Conservation (phyloP, 2,797 vertebrate species). For the Labroides dimidiatus region DNA sequence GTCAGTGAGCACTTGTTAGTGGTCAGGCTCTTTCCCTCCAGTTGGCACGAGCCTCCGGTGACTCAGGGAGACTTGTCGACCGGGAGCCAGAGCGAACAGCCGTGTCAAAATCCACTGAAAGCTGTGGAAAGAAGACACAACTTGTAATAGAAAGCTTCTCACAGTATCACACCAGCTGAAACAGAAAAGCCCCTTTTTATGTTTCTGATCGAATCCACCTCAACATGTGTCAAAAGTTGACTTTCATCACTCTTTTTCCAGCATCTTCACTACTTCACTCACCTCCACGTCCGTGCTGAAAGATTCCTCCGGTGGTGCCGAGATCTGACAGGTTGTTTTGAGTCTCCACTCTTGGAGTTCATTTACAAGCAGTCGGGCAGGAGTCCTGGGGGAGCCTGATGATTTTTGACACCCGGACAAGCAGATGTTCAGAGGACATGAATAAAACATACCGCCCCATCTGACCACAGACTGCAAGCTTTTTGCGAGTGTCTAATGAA, state of each 20-base stretch:
- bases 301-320: slow-evolving; percentile 55
- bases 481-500: slow-evolving; percentile 75
- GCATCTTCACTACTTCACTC: slow-evolving; percentile 51
- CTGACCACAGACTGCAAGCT: slow-evolving; percentile 65
- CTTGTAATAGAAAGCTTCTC: slow-evolving; percentile 56
- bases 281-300: slow-evolving; percentile 52
- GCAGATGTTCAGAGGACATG: slow-evolving; percentile 80
- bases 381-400: slow-evolving; percentile 71
- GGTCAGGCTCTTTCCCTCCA: slow-evolving; percentile 77
- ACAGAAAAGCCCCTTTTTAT: slow-evolving; percentile 39
- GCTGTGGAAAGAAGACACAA: slow-evolving; percentile 67
- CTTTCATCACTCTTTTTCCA: slow-evolving; percentile 48
- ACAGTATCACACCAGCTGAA: slow-evolving; percentile 43
- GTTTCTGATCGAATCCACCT: slow-evolving; percentile 4
- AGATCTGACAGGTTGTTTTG: slow-evolving; percentile 77
- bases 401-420: slow-evolving; percentile 81
- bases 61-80: slow-evolving; percentile 82
- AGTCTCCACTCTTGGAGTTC: slow-evolving; percentile 72
- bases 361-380: slow-evolving; percentile 78
- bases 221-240: slow-evolving; percentile 37
- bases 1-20: slow-evolving; percentile 83
- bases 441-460: slow-evolving; percentile 82
- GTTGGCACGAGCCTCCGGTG: slow-evolving; percentile 79
- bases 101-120: slow-evolving; percentile 76
- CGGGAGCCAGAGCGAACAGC: slow-evolving; percentile 80